These are phyloP conservation scores for Mesorhabditis spiculigera DNA, from an alignment of 2,888 invertebrate genomes.

Conservation along the genomic window DNA sequence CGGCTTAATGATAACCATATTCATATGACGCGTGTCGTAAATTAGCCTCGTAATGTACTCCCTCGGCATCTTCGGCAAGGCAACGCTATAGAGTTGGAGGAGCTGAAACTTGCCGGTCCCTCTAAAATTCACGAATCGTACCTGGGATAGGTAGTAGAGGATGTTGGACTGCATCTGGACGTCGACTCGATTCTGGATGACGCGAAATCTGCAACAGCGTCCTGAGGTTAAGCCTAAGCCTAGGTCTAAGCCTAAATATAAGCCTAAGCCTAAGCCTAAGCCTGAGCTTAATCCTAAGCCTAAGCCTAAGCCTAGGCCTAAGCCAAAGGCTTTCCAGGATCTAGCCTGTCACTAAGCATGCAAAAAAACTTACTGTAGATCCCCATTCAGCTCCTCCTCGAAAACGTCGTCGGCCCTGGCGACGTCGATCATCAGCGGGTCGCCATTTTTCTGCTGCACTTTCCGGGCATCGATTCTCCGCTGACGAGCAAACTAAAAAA, in stretches of 20 bases:
- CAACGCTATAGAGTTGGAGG: constrained; percentile 72
- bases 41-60: constrained; percentile 85
- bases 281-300: too few relatives aligned
- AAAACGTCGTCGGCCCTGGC: not conserved
- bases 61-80: constrained; percentile 90
- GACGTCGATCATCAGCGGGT: not conserved
- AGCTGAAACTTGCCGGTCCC: constrained; percentile 35
- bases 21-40: constrained; percentile 72
- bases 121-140: not conserved
- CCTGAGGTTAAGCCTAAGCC: too few relatives aligned
- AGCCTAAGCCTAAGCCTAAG: too few relatives aligned
- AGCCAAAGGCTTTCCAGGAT: too few relatives aligned
- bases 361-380: constrained; percentile 3
- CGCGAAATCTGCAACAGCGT: not conserved
- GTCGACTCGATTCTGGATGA: constrained; percentile 4
- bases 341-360: not conserved
- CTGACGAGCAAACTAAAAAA: not conserved
- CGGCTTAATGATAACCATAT: constrained; percentile 62
- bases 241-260: too few relatives aligned
- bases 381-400: constrained; percentile 3
- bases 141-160: constrained; percentile 6
- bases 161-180: not conserved
- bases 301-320: too few relatives aligned
- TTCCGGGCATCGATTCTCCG: not conserved
- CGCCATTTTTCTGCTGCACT: constrained; percentile 2